Conservation (phyloP, 2,113 vertebrate species). For the Vidua chalybeata region DNA sequence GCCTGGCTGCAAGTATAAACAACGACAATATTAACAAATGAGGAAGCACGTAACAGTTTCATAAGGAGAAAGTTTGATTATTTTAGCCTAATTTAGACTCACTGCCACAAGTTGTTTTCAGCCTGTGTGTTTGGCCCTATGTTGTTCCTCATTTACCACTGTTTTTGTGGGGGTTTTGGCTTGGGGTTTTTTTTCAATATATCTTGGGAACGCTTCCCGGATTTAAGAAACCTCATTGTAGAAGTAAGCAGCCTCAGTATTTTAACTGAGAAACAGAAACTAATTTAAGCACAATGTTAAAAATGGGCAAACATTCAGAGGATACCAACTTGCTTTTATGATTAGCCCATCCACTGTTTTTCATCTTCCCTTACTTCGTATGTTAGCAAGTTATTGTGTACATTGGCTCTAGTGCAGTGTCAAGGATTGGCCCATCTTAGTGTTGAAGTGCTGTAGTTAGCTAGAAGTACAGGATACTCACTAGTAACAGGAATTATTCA, state of each 20-base stretch:
- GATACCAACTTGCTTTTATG: neutral
- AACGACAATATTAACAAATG: conserved; percentile 13
- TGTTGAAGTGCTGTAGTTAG: neutral
- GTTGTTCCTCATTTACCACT: neutral
- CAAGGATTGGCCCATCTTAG: neutral
- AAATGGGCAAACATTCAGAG: neutral
- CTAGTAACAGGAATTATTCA: neutral
- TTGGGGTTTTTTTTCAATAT: neutral
- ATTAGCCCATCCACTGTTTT: neutral
- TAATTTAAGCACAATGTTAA: neutral
- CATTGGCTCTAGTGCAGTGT: neutral
- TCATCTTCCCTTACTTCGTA: neutral
- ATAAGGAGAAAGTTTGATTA: neutral
- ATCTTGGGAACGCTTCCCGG: neutral
- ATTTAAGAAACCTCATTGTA: neutral
- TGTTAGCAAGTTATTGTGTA: neutral
- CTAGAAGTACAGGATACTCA: neutral
- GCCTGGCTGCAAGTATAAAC: conserved; percentile 12
- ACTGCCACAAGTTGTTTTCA: neutral
- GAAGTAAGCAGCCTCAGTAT: neutral
- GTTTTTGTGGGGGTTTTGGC: neutral
- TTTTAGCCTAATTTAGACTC: neutral
- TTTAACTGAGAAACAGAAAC: neutral
- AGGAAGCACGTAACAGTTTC: conserved; percentile 23
- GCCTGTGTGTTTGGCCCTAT: neutral